Base-by-base conservation (phyloP, 2,888 invertebrate species). In the Zele albiditarsus region DNA sequence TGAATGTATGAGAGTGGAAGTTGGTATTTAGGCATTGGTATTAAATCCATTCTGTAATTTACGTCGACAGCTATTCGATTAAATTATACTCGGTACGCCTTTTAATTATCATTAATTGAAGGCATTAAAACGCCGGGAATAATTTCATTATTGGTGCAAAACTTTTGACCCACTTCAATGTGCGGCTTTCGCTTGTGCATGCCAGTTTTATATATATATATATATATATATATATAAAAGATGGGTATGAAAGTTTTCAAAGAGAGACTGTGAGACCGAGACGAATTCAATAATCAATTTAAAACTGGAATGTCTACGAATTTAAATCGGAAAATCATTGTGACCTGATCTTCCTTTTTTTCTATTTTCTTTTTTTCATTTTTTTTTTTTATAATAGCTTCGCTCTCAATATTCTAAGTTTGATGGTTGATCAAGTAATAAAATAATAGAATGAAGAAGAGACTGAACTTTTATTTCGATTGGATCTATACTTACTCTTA, bases 101-200 rank as follows among this genome's bases (percentile, higher is more conserved):
- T 71, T 75, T 49, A 75, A 75, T 75, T 75, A 75, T 75, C 66
- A 53, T 71, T 66, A 60, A 75, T 65, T 71, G 71, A 8, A 71
- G 58, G 58, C 65, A 58, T 57, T 23, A 53, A 42, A 63, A 31
- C 53, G 23, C 46, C 65, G 31, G 20, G 66, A 71, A 75, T 71
- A 71, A 71, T 71, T 71, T 31, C 33, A 71, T 71, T 58, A 58
- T 28, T 20, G 10, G 49, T 31, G 58, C 58, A 74, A 75, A 75
- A 71, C 74, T 66, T 66, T 42, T 71, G 74, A 75, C 74, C 74
- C 46, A 75, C 66, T 75, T 75, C 42, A 60, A 38, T 28, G 31
- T 57, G 38, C 23, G 20, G 28, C 38, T 57, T 33, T 53, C 4
- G 16, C 33, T 58, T 28, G 53, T 10, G 28, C 16, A 38, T 57